Evolutionary conservation across 2,888 invertebrate genomes (phyloP), one percentile per base, ranked within the genome.

Genomic region (Clunio marinus): DNA sequence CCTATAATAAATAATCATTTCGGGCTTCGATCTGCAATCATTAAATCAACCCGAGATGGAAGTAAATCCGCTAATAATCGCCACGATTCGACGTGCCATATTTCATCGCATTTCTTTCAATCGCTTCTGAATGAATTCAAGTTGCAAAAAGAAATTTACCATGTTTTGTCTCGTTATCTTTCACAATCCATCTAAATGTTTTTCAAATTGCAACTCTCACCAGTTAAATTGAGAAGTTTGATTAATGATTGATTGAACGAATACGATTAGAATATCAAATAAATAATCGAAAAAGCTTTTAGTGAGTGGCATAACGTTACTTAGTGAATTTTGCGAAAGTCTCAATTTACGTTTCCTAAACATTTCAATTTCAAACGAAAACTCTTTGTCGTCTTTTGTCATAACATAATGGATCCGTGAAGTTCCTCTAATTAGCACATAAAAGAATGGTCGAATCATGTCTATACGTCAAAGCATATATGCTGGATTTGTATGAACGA

Each of bases 361-460:
- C n/a, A n/a, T 15, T 10, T 15, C 41, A 41, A 41, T 13, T 41
- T 15, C 7, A 41, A 41, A 32, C 32, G 8, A 8, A 32, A 32
- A 32, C 5, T 32, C 8, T 32, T 32, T 32, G 35, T 32, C 13
- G 35, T 32, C 35, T 32, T 32, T 32, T 32, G 35, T 41, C n/a
- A 15, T 17, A 3, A 51, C 10, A 41, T 15, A 41, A 15, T 15
- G 41, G 15, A 32, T 32, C 32, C 45, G 55, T 27, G 57, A 8
- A 57, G 57, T 24, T 13, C 3, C 57, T 41, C 32, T 66, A 45
- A 66, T 66, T 66, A 66, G 55, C 66, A 66, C 66, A 66, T 66
- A 66, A 66, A 46, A 46, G 66, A 66, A 66, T 66, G 32, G 55
- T 51, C 35, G 22, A 66, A 55, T 66, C 55, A 28, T 66, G 66